Conservation (phyloP, 2,888 invertebrate genomes). For the Diarsia mendica region DNA sequence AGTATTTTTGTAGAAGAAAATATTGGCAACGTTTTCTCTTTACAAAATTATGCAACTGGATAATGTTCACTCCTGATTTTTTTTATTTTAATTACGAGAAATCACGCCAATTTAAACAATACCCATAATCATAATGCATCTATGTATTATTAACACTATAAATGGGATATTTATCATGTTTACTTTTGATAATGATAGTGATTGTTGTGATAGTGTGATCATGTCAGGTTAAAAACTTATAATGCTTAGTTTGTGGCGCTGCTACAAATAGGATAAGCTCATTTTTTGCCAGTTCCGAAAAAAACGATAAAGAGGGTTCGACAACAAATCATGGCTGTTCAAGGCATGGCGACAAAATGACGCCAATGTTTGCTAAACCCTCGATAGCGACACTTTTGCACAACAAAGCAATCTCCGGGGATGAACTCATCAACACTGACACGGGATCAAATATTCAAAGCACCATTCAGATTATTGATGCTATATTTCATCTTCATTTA, state of each 20-base stretch:
- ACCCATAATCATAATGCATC: constrained; percentile 10
- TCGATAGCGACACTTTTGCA: constrained; percentile 68
- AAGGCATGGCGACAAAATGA: constrained; percentile 71
- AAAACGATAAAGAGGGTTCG: constrained; percentile 67
- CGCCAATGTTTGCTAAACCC: constrained; percentile 75
- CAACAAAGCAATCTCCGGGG: constrained; percentile 72
- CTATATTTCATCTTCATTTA: constrained; percentile 69
- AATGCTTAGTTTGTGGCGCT: constrained; percentile 28
- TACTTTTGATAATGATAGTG: too few relatives aligned
- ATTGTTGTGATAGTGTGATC: too few relatives aligned
- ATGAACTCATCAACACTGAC: constrained; percentile 75
- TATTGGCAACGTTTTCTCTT: not conserved
- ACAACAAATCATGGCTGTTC: constrained; percentile 75
- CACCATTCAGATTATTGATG: constrained; percentile 70
- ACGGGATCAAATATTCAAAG: constrained; percentile 75
- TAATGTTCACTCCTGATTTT: not conserved
- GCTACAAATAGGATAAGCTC: constrained; percentile 44
- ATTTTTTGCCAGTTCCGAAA: constrained; percentile 54
- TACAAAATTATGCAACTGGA: not conserved
- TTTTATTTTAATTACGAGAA: not conserved
- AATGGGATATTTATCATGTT: too few relatives aligned
- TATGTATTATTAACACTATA: too few relatives aligned
- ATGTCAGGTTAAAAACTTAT: too few relatives aligned
- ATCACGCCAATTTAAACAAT: not conserved
- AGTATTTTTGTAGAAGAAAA: not conserved